A percentile compares a stretch with the other conserved stretches of the same genome.
Conservation (phyloP, 2,888 invertebrate genomes). For the Saturnia pavonia region DNA sequence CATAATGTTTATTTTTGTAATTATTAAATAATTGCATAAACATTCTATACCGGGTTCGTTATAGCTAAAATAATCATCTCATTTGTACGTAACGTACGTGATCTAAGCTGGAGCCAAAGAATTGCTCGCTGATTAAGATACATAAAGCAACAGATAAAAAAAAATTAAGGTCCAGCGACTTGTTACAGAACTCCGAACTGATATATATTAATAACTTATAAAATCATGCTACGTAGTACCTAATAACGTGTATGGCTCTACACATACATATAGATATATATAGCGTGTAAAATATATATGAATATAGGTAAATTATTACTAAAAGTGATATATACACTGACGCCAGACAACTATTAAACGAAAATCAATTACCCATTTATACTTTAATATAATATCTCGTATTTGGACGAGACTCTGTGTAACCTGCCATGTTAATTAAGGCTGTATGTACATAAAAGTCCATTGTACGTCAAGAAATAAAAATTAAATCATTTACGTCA, state of each 20-base stretch:
- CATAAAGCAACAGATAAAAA: neutral
- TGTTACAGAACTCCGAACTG: slow-evolving; percentile 32
- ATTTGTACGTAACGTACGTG: neutral
- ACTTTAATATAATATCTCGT: slow-evolving; percentile 28
- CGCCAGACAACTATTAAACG: slow-evolving; percentile 28
- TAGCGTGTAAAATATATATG: slow-evolving; percentile 21
- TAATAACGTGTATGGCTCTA: slow-evolving; percentile 23
- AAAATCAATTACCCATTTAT: neutral
- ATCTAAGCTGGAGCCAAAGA: neutral
- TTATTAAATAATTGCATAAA: no score
- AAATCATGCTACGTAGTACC: neutral
- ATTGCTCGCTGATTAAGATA: neutral
- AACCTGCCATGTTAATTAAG: neutral
- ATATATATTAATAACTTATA: slow-evolving; percentile 39
- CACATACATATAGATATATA: slow-evolving; percentile 44
- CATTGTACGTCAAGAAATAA: neutral
- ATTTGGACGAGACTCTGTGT: neutral
- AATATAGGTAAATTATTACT: no score
- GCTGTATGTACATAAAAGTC: neutral
- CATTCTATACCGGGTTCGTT: no score
- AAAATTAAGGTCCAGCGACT: neutral
- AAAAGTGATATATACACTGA: slow-evolving; percentile 40
- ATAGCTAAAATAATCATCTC: neutral
- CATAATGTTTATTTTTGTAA: no score
- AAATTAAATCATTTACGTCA: neutral